Evolutionary conservation across 2,888 invertebrate species (phyloP).

Genomic region (Cantharis lateralis): DNA sequence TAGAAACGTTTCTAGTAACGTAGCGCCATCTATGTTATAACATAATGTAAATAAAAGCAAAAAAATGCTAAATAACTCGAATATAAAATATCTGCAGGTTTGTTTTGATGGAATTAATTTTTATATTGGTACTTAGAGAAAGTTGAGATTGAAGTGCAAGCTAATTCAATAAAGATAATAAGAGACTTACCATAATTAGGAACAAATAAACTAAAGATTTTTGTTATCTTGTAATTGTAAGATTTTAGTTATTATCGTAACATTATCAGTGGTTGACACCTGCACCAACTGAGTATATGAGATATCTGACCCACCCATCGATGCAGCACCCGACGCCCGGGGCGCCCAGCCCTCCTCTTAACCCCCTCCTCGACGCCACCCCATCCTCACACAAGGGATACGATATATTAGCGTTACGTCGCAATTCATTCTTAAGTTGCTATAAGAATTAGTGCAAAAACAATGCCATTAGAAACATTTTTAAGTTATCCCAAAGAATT

Average conservation of each 20-base stretch:
- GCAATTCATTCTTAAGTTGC: slow-evolving; percentile 14
- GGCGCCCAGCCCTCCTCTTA: slow-evolving; percentile 51
- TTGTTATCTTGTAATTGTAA: background rate
- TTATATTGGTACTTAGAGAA: background rate
- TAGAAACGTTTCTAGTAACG: background rate
- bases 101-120: background rate
- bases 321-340: slow-evolving; percentile 58
- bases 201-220: background rate
- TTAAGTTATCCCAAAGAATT: background rate
- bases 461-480: background rate
- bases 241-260: slow-evolving; percentile 21
- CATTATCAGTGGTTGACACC: slow-evolving; percentile 38
- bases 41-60: background rate
- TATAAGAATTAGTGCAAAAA: background rate
- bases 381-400: slow-evolving; percentile 43
- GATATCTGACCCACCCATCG: slow-evolving; percentile 58
- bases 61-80: background rate
- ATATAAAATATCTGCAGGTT: background rate
- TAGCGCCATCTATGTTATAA: background rate
- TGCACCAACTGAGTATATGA: slow-evolving; percentile 46
- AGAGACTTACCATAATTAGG: slow-evolving; percentile 16
- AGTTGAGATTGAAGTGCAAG: background rate
- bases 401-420: slow-evolving; percentile 36
- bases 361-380: slow-evolving; percentile 55
- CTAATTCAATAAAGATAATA: background rate